Percentiles rank a stretch among this genome's conserved stretches.
Conservation (phyloP, 2,888 invertebrate species). For the Parelbella ahira region DNA sequence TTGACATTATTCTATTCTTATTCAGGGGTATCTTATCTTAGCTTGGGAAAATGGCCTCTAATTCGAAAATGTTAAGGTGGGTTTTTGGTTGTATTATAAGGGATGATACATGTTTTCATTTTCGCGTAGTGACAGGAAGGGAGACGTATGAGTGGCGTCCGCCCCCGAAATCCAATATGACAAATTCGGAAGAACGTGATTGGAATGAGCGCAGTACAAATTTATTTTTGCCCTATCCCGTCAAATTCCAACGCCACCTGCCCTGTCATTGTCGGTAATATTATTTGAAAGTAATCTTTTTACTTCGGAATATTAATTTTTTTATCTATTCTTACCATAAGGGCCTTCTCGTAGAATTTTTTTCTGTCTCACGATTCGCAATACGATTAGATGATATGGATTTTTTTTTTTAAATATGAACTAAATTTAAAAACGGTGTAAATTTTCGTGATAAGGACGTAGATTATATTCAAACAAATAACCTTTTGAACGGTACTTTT, state of each 20-base stretch:
- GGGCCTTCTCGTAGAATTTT: no score
- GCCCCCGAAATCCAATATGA: slow-evolving; percentile 78
- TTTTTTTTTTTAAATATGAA: no score
- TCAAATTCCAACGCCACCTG: slow-evolving; percentile 34
- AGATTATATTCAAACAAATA: no score
- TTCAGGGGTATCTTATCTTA: slow-evolving; percentile 35
- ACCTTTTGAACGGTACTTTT: no score
- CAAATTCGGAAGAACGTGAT: slow-evolving; percentile 79
- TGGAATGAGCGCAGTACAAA: slow-evolving; percentile 67
- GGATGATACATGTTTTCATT: slow-evolving; percentile 75
- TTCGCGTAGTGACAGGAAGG: slow-evolving; percentile 68
- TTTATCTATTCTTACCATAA: no score
- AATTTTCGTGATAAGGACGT: no score
- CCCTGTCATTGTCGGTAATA: slow-evolving; percentile 12
- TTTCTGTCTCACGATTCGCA: no score
- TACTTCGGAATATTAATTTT: no score
- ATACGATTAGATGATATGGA: no score
- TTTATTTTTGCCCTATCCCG: slow-evolving; percentile 59
- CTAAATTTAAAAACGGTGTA: no score
- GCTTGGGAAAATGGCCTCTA: neutral
- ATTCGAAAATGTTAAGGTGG: slow-evolving; percentile 37
- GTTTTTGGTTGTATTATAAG: slow-evolving; percentile 33
- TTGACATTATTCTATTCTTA: slow-evolving; percentile 31
- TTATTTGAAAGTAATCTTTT: slow-evolving; percentile 12
- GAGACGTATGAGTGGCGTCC: slow-evolving; percentile 67